phyloP scores from a whole-genome alignment of 1,140 invertebrate genomes.

The Mycetomoellerius zeteki region DNA sequence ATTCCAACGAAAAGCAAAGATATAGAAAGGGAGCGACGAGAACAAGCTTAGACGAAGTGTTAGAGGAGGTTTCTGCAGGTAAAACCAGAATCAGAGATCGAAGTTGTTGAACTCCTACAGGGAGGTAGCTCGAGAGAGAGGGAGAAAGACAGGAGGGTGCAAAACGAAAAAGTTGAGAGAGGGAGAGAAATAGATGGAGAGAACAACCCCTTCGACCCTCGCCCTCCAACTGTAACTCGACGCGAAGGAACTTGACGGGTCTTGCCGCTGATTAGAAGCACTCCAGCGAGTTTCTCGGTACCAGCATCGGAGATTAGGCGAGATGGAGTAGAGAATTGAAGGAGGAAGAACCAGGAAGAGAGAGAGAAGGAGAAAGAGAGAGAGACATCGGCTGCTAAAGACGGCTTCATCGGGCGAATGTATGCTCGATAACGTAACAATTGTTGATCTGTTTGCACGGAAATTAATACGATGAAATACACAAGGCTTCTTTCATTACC shows the following conservation, averaged over 20 bases:
- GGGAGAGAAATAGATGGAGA: slow-evolving; percentile 36
- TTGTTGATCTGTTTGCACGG: slow-evolving; percentile 16
- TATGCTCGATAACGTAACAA: slow-evolving; percentile 32
- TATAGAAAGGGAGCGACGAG: slow-evolving; percentile 12
- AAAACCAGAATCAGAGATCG: slow-evolving; percentile 75
- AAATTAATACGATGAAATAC: slow-evolving; percentile 7
- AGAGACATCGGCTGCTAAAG: slow-evolving; percentile 47
- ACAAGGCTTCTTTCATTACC: not conserved
- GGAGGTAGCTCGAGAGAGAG: slow-evolving; percentile 61
- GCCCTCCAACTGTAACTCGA: slow-evolving; percentile 75
- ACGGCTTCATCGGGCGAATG: slow-evolving; percentile 23
- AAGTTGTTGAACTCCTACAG: slow-evolving; percentile 71
- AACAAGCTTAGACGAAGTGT: slow-evolving; percentile 67
- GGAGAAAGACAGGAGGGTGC: slow-evolving; percentile 33
- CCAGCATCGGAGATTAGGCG: slow-evolving; percentile 81
- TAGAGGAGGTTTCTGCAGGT: slow-evolving; percentile 61
- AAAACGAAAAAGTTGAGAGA: slow-evolving; percentile 29
- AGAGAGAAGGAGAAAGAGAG: slow-evolving; percentile 50
- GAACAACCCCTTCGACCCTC: slow-evolving; percentile 44
- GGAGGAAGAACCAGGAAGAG: slow-evolving; percentile 36
- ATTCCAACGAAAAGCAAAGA: slow-evolving; percentile 16
- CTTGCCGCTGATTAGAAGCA: slow-evolving; percentile 85
- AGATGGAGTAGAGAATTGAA: slow-evolving; percentile 72
- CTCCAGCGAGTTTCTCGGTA: slow-evolving; percentile 82
- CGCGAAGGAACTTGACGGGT: slow-evolving; percentile 81